Percentiles rank a stretch among this genome's conserved stretches.
Conservation (phyloP, 2,797 vertebrate genomes). For the Anguilla megastoma region DNA sequence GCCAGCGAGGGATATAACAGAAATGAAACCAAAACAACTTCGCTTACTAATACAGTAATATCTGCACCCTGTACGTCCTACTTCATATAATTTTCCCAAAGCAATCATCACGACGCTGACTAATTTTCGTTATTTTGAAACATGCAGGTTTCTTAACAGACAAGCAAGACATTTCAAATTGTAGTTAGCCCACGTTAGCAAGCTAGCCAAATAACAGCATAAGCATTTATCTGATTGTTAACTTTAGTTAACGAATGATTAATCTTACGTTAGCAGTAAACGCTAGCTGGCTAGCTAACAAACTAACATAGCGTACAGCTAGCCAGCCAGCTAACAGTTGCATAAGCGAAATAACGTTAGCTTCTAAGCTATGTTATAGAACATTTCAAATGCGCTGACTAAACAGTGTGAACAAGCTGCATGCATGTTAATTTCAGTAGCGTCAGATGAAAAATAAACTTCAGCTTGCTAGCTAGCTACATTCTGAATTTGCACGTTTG, state of each 20-base stretch:
- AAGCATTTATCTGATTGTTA: background rate
- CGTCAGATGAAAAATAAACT: slow-evolving; percentile 17
- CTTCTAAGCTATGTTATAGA: background rate
- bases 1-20: background rate
- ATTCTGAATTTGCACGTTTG: slow-evolving; percentile 21
- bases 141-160: background rate
- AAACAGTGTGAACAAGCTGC: background rate
- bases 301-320: background rate
- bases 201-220: background rate
- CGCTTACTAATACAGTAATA: background rate
- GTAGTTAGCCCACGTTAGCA: background rate
- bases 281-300: background rate
- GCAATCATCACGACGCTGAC: background rate
- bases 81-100: background rate
- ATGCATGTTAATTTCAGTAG: background rate
- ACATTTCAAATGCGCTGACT: background rate
- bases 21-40: slow-evolving; percentile 37
- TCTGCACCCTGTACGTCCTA: background rate
- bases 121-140: background rate
- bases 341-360: background rate
- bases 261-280: slow-evolving; percentile 7
- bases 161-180: background rate
- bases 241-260: background rate
- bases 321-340: slow-evolving; percentile 5
- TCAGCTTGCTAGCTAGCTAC: background rate